Evolutionary conservation across 2,888 invertebrate genomes (phyloP).

Genomic region (Calephelis perditalis): DNA sequence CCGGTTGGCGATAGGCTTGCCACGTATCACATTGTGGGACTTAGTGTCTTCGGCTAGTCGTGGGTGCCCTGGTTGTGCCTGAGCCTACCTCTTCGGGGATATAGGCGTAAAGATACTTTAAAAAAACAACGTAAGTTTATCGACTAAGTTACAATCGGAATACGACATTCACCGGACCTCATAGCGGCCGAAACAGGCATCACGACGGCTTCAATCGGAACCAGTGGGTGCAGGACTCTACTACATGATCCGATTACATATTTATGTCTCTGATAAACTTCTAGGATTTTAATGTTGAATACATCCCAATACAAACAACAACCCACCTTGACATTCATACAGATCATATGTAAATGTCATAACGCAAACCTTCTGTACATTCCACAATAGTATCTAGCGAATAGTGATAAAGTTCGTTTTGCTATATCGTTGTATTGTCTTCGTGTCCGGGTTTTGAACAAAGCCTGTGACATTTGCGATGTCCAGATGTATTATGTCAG

Average conservation of each 20-base stretch:
- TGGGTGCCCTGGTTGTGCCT: no score
- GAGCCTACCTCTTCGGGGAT: no score
- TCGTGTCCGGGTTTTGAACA: slow-evolving; percentile 33
- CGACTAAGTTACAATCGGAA: no score
- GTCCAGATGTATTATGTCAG: slow-evolving; percentile 29
- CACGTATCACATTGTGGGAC: no score
- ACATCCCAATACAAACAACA: background rate
- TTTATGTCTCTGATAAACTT: background rate
- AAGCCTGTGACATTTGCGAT: slow-evolving; percentile 34
- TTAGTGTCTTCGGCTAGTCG: no score
- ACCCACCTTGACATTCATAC: slow-evolving; percentile 57
- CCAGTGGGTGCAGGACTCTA: background rate
- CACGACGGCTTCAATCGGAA: no score
- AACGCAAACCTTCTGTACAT: slow-evolving; percentile 29
- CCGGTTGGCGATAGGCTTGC: no score
- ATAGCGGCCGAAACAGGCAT: no score
- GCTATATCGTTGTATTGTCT: background rate
- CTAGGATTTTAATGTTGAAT: background rate
- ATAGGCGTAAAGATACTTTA: no score
- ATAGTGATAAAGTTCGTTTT: slow-evolving; percentile 16
- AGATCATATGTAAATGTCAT: slow-evolving; percentile 26
- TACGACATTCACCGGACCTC: no score
- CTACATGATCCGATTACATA: no score
- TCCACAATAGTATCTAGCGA: slow-evolving; percentile 9
- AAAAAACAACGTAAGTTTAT: no score